These are phyloP conservation scores for Vanessa tameamea DNA, from an alignment of 1,140 invertebrate genomes.

Conservation along the genomic window DNA sequence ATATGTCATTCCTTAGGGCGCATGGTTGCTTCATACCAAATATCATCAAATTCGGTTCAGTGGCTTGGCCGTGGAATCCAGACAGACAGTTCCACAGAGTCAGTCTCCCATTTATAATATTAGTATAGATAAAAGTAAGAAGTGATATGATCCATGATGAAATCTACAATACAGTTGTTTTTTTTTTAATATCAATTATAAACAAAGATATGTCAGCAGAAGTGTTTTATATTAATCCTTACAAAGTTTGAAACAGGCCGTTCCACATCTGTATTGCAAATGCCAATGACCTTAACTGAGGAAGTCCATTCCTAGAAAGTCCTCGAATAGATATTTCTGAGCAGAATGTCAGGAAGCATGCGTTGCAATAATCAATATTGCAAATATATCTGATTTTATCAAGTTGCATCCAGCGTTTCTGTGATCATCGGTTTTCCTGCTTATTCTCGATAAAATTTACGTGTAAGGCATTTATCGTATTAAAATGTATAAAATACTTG, in stretches of 20 bases:
- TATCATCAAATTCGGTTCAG: too few species aligned
- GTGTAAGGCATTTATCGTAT: too few species aligned
- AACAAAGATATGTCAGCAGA: too few species aligned
- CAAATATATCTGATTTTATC: slow-evolving; percentile 27
- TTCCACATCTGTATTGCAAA: slow-evolving; percentile 15
- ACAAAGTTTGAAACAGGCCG: not conserved
- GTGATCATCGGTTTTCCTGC: not conserved
- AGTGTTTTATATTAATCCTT: not conserved
- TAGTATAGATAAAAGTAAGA: too few species aligned
- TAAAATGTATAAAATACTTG: too few species aligned
- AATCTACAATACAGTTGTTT: too few species aligned
- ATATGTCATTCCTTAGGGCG: too few species aligned
- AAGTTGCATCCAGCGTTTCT: slow-evolving; percentile 7
- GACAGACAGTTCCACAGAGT: too few species aligned
- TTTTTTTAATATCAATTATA: not conserved
- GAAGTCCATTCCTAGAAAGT: slow-evolving; percentile 36
- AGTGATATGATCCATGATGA: too few species aligned
- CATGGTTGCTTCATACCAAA: too few species aligned
- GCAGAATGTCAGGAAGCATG: slow-evolving; percentile 34
- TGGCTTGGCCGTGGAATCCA: too few species aligned
- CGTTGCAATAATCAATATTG: slow-evolving; percentile 35
- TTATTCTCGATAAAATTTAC: not conserved
- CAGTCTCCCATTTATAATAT: too few species aligned
- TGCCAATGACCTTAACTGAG: slow-evolving; percentile 35
- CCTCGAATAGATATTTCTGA: slow-evolving; percentile 35